phyloP scores from a whole-genome alignment of 2,113 vertebrate genomes.

The Actinemys pallida region DNA sequence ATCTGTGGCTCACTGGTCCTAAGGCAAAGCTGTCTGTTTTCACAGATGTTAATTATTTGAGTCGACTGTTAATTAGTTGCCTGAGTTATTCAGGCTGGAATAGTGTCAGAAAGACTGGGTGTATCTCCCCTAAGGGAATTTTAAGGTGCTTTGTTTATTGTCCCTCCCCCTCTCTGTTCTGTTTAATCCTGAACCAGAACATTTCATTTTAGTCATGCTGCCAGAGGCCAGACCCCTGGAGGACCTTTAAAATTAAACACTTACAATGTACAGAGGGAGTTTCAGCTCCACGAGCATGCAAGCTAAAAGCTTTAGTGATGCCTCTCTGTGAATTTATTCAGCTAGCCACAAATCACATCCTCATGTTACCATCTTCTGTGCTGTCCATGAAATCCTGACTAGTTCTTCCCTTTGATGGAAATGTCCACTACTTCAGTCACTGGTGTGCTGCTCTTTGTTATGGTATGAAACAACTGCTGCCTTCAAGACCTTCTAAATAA shows the following conservation, averaged over 20 bases:
- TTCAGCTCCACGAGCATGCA: slow-evolving; percentile 10
- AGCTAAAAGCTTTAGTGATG: slow-evolving; percentile 13
- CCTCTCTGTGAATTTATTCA: slow-evolving; percentile 32
- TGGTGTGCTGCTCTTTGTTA: not conserved
- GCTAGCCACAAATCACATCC: not conserved
- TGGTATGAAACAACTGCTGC: not conserved
- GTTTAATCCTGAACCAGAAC: slow-evolving; percentile 56
- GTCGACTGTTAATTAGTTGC: slow-evolving; percentile 80
- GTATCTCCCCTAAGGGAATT: slow-evolving; percentile 42
- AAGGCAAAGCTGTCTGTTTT: slow-evolving; percentile 74
- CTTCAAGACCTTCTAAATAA: slow-evolving; percentile 52
- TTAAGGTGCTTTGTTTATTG: slow-evolving; percentile 9
- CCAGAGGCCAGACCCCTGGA: slow-evolving; percentile 39
- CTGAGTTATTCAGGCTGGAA: slow-evolving; percentile 59
- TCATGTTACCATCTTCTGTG: not conserved
- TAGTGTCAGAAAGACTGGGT: slow-evolving; percentile 66
- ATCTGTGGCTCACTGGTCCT: slow-evolving; percentile 44
- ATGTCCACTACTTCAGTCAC: slow-evolving; percentile 13
- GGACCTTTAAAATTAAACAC: slow-evolving; percentile 69
- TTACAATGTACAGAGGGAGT: slow-evolving; percentile 28
- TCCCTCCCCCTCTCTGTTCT: not conserved
- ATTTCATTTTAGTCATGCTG: slow-evolving; percentile 67
- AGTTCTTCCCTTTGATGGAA: slow-evolving; percentile 22
- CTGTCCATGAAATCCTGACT: not conserved
- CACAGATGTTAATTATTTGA: slow-evolving; percentile 79